Base-by-base conservation (phyloP, 2,888 invertebrate species). In the Eutolmus rufibarbis region DNA sequence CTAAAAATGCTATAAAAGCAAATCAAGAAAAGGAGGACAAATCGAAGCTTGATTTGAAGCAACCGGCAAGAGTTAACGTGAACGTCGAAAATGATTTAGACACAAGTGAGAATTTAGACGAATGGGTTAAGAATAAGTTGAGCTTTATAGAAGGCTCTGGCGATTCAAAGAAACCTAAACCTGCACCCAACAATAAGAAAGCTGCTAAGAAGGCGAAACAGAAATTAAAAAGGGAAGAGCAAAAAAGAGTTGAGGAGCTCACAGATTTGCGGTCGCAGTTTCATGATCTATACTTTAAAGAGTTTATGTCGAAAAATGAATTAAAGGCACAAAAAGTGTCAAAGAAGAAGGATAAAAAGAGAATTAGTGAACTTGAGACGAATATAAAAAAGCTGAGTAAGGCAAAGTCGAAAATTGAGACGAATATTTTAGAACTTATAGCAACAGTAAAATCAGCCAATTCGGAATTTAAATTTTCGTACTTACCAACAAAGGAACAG, bases 201-300 rank as follows among this genome's bases (percentile, higher is more conserved):
- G 92, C 92, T 0, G 93, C 92, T 5, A 93, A 93, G 76, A 93
- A 92, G 87, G 92, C 92, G 0, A 92, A 92, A 84, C 93, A 93
- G 87, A 92, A 91, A 89, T 91, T 92, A 89, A 92, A 92, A 85
- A 92, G 91, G 87, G 92, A 92, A 81, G 93, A 92, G 89, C 91
- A 91, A 74, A 92, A 92, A 82, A 91, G 92, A 31, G 91, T 93
- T 9, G 90, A 90, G 46, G 92, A 93, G 87, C 89, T 93, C 7
- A 91, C 92, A 31, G 91, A 92, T 87, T 88, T 92, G 51, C 91
- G 92, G 23, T 89, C 91, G 57, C 91, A 92, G 87, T 93, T 92
- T 86, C 90, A 92, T 23, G 92, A 92, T 74, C 91, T 92, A 43
- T 93, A 92, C 86, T 92, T 92, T 74, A 92, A 92, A 88, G 93